A percentile compares a stretch with the other conserved stretches of the same genome.
Evolutionary conservation across 2,888 invertebrate species (phyloP).

Genomic region (Aspidiotus destructor): DNA sequence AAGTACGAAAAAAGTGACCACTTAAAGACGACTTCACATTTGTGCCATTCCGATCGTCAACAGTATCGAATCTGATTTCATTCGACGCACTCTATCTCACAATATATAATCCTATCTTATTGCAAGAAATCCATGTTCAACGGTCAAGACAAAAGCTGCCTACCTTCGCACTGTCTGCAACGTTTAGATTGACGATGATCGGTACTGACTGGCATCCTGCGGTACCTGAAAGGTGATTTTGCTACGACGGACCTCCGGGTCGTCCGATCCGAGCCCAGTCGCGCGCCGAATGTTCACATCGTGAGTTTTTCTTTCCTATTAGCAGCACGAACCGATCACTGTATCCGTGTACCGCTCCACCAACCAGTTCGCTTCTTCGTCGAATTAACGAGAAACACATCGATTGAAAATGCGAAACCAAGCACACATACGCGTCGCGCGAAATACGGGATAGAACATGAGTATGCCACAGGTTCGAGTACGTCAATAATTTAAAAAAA

Average conservation of each 20-base stretch:
- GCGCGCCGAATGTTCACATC: constrained; percentile 14
- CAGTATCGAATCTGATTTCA: too few relatives aligned
- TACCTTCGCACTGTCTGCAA: constrained; percentile 34
- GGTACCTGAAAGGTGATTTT: constrained; percentile 22
- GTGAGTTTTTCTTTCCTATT: not conserved
- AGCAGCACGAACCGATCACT: not conserved
- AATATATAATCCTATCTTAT: too few relatives aligned
- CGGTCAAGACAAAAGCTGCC: not conserved
- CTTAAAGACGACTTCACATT: too few relatives aligned
- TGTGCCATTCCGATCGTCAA: too few relatives aligned
- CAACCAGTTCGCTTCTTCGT: not conserved
- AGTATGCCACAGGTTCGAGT: too few relatives aligned
- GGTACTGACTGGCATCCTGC: constrained; percentile 34
- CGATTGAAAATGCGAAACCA: too few relatives aligned
- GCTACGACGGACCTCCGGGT: constrained; percentile 27
- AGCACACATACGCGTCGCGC: too few relatives aligned
- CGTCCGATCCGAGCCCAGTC: constrained; percentile 21
- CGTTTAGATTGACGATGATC: constrained; percentile 33
- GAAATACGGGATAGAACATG: too few relatives aligned
- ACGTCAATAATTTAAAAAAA: too few relatives aligned
- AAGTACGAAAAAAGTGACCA: too few relatives aligned
- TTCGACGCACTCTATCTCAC: too few relatives aligned
- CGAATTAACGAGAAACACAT: not conserved
- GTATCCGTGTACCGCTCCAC: not conserved
- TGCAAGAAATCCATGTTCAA: too few relatives aligned